Conservation (phyloP, 1,140 invertebrate species). For the Calliopsis andreniformis region DNA sequence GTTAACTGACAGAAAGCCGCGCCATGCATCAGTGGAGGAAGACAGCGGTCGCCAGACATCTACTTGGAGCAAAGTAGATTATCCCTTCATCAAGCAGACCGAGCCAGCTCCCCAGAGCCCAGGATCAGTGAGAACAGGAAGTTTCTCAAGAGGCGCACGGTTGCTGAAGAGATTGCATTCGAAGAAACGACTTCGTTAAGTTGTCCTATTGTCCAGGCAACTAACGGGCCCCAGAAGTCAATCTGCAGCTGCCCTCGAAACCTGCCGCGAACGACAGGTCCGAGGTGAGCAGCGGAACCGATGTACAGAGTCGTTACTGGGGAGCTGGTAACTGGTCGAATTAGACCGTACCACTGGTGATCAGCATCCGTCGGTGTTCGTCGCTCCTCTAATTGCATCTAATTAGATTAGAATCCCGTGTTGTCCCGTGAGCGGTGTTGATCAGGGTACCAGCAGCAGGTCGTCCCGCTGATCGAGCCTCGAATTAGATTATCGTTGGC, state of each 20-base stretch:
- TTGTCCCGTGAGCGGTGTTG: constrained; percentile 38
- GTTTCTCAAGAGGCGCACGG: not conserved
- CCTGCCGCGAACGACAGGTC: constrained; percentile 12
- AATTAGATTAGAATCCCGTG: constrained; percentile 69
- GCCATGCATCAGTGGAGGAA: too few relatives aligned
- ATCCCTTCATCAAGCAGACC: too few relatives aligned
- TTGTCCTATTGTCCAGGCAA: constrained; percentile 4
- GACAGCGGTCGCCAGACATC: too few relatives aligned
- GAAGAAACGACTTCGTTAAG: constrained; percentile 33
- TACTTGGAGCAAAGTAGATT: too few relatives aligned
- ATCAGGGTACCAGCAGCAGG: constrained; percentile 37
- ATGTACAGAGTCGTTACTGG: not conserved
- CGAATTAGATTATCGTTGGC: constrained; percentile 26
- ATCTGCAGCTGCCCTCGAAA: constrained; percentile 34
- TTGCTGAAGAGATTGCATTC: not conserved
- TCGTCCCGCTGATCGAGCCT: constrained; percentile 25
- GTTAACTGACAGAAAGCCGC: too few relatives aligned
- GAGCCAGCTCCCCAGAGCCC: too few relatives aligned
- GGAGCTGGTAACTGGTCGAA: constrained; percentile 7
- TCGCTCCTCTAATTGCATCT: constrained; percentile 68
- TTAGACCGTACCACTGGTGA: constrained; percentile 28
- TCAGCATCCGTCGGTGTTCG: constrained; percentile 27
- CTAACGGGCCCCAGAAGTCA: constrained; percentile 10
- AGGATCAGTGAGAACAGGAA: not conserved
- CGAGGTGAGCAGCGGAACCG: too few relatives aligned